Evolutionary conservation across 2,888 invertebrate species (phyloP).

Genomic region (Drosophila picticornis): DNA sequence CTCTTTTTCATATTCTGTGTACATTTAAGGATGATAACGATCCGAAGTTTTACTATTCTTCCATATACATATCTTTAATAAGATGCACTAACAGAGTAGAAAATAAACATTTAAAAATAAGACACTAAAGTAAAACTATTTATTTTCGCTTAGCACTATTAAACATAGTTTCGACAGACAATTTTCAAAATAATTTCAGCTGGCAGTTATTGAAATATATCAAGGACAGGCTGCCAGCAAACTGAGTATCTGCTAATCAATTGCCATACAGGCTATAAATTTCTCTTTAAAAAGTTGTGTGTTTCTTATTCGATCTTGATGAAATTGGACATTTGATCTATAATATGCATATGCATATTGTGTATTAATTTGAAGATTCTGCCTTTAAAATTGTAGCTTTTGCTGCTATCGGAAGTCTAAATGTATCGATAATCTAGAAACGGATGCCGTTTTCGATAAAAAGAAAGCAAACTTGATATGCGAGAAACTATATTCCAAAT

Average conservation of each 20-base stretch:
- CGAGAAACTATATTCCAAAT: neutral
- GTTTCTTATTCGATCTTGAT: too few species aligned
- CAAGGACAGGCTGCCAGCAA: neutral
- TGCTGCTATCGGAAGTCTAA: neutral
- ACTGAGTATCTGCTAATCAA: neutral
- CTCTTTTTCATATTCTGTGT: too few species aligned
- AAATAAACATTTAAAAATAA: neutral
- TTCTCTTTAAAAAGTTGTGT: neutral
- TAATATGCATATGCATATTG: too few species aligned
- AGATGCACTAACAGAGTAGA: neutral
- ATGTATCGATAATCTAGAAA: neutral
- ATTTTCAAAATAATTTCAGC: rapidly evolving
- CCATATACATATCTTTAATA: neutral
- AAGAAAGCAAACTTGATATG: too few species aligned
- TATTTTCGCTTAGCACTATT: neutral
- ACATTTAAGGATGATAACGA: too few species aligned
- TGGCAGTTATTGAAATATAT: too few species aligned
- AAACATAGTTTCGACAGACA: neutral
- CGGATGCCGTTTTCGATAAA: neutral
- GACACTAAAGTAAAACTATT: neutral
- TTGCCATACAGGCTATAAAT: neutral
- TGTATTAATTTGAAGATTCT: too few species aligned
- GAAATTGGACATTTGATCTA: too few species aligned
- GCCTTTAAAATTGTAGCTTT: neutral
- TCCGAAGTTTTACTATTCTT: too few species aligned